These are phyloP conservation scores for Chrysotoxum bicinctum DNA, from an alignment of 2,888 invertebrate genomes.

Conservation along the genomic window DNA sequence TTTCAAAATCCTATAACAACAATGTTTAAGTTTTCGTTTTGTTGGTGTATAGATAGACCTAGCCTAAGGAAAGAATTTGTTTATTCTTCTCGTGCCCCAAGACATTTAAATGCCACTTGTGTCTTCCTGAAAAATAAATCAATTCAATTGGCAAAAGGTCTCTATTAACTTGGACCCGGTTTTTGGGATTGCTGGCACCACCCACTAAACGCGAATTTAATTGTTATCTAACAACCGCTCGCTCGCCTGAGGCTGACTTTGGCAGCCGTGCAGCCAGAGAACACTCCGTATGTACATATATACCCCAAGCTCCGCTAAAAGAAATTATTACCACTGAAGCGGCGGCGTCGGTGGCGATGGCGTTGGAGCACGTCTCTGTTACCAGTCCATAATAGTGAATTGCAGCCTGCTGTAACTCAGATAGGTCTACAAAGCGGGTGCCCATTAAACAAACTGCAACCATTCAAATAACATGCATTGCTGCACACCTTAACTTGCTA, in stretches of 20 bases:
- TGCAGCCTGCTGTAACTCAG: conserved; percentile 16
- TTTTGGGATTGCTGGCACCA: conserved; percentile 61
- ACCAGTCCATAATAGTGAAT: neutral
- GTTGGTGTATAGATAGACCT: neutral
- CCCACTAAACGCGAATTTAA: conserved; percentile 69
- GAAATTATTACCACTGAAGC: conserved; percentile 39
- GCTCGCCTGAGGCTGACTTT: conserved; percentile 54
- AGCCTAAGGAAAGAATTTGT: conserved; percentile 1
- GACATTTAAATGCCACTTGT: conserved; percentile 59
- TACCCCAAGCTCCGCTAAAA: neutral
- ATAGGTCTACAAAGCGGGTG: conserved; percentile 63
- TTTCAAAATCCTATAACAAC: no score
- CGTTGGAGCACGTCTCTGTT: conserved; percentile 25
- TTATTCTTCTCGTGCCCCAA: conserved; percentile 14
- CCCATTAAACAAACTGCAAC: conserved; percentile 71
- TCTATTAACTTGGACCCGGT: conserved; percentile 62
- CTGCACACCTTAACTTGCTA: conserved; percentile 70
- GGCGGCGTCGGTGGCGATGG: neutral
- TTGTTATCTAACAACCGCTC: conserved; percentile 66
- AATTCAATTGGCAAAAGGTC: conserved; percentile 67
- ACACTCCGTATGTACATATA: neutral
- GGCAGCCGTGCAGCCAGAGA: conserved; percentile 35
- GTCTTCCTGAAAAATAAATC: conserved; percentile 68
- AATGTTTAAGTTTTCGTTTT: neutral
- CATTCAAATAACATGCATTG: conserved; percentile 73